Evolutionary conservation across 2,888 invertebrate genomes (phyloP).

Genomic region (Drosophila austrosaltans): DNA sequence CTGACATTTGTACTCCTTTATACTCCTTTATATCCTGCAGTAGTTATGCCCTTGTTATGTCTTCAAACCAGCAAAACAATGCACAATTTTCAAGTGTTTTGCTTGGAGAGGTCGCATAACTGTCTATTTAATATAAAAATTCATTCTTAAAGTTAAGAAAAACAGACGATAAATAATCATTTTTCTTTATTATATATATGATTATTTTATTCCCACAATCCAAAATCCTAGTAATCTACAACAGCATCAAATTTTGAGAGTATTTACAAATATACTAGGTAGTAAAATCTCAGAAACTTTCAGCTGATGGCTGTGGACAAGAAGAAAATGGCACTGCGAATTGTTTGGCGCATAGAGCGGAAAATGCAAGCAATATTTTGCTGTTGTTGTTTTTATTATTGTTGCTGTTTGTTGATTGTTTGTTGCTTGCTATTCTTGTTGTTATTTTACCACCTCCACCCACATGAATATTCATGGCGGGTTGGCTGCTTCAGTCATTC

Average conservation of each 20-base stretch:
- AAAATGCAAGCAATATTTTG: conserved; percentile 62
- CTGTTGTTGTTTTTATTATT: conserved; percentile 15
- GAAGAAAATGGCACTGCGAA: conserved; percentile 68
- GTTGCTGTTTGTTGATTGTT: conserved; percentile 17
- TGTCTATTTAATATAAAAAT: no score
- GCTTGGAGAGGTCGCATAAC: no score
- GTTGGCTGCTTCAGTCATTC: conserved; percentile 74
- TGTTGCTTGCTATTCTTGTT: conserved; percentile 40
- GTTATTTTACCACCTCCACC: conserved; percentile 26
- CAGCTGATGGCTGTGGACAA: conserved; percentile 53
- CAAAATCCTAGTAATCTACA: neutral
- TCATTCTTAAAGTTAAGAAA: no score
- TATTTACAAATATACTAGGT: neutral
- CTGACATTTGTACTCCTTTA: neutral
- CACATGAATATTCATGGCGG: conserved; percentile 73
- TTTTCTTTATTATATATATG: no score
- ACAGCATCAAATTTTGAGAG: neutral
- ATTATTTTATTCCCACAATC: no score
- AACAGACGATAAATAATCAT: no score
- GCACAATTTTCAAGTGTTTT: no score
- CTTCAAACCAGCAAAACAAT: no score
- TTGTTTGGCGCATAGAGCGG: conserved; percentile 70
- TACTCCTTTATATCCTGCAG: neutral
- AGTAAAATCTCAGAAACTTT: conserved; percentile 11
- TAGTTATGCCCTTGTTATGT: no score